A percentile compares a stretch with the other conserved stretches of the same genome.
Conservation (phyloP, 2,113 vertebrate genomes). For the Numenius arquata region DNA sequence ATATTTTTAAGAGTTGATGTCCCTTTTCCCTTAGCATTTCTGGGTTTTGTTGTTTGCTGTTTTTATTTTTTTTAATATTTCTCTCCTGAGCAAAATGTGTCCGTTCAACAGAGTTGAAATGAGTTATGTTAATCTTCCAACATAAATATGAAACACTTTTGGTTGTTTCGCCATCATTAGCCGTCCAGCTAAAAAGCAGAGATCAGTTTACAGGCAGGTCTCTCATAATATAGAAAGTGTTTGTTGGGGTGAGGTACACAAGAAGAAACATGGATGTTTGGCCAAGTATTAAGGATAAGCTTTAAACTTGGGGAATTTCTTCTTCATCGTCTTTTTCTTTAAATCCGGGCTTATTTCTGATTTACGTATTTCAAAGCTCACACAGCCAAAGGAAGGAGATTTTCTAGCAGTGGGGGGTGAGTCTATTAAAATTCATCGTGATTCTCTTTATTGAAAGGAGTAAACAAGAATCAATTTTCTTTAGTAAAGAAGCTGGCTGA, state of each 20-base stretch:
- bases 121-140: conserved; percentile 52
- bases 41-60: background rate
- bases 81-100: conserved; percentile 28
- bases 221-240: conserved; percentile 2
- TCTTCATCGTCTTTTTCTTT: background rate
- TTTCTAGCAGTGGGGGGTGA: conserved; percentile 56
- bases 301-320: conserved; percentile 40
- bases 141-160: conserved; percentile 50
- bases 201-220: conserved; percentile 26
- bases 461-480: conserved; percentile 71
- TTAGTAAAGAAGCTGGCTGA: conserved; percentile 36
- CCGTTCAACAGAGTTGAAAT: conserved; percentile 36
- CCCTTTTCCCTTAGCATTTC: conserved; percentile 33
- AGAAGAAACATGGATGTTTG: background rate
- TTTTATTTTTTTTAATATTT: background rate
- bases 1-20: conserved; percentile 47
- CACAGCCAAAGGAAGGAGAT: conserved; percentile 48
- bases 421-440: conserved; percentile 65
- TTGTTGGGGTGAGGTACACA: conserved; percentile 14
- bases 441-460: conserved; percentile 51
- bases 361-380: conserved; percentile 65
- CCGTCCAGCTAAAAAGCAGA: conserved; percentile 32
- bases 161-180: conserved; percentile 24
- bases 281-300: conserved; percentile 22
- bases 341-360: conserved; percentile 53